A percentile compares a stretch with the other conserved stretches of the same genome.
These are phyloP conservation scores for Zootoca vivipara DNA, from an alignment of 2,113 vertebrate genomes.

Conservation along the genomic window DNA sequence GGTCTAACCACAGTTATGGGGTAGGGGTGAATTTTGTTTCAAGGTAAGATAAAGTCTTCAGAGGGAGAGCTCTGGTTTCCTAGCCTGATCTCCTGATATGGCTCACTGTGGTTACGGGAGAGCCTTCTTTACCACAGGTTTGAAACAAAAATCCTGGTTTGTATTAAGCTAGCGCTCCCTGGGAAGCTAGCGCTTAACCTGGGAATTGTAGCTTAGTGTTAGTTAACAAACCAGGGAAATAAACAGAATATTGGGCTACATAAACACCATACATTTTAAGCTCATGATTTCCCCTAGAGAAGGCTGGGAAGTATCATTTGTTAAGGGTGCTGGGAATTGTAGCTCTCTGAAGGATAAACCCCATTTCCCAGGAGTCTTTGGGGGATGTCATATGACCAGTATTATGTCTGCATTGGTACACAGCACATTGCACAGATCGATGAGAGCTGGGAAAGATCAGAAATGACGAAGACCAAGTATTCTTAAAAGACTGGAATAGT, in stretches of 20 bases:
- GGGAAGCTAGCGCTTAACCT: neutral
- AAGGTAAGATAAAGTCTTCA: neutral
- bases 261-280: too few species aligned
- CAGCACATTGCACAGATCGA: too few species aligned
- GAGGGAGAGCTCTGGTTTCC: neutral
- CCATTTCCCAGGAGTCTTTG: too few species aligned
- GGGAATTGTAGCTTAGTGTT: neutral
- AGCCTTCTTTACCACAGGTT: neutral
- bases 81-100: neutral
- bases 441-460: too few species aligned
- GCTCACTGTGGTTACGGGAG: neutral
- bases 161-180: neutral
- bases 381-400: too few species aligned
- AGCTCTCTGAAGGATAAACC: too few species aligned
- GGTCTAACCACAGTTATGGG: neutral
- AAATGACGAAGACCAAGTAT: too few species aligned
- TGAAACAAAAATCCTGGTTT: neutral
- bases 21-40: neutral
- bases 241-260: neutral
- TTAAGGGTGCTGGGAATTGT: too few species aligned
- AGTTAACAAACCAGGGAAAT: neutral
- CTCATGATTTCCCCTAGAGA: too few species aligned
- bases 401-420: too few species aligned
- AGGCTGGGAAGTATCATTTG: too few species aligned
- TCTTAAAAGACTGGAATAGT: too few species aligned